Percentiles rank a stretch among this genome's conserved stretches.
phyloP scores from a whole-genome alignment of 2,113 vertebrate species.

The Aix galericulata region DNA sequence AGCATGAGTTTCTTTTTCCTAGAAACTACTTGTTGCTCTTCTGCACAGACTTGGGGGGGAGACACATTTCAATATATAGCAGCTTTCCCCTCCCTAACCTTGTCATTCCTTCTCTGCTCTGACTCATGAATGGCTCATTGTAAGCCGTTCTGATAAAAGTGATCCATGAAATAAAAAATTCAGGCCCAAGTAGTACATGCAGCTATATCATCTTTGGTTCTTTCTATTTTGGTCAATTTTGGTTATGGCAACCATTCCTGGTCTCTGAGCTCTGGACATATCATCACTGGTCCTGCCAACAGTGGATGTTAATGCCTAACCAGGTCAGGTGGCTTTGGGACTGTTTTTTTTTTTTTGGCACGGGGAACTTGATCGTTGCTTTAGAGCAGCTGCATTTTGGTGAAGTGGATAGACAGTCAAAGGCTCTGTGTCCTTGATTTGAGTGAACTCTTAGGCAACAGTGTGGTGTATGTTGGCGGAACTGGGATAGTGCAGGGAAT shows the following conservation, averaged over 20 bases:
- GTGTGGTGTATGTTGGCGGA: not conserved
- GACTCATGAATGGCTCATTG: not conserved
- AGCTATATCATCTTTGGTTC: not conserved
- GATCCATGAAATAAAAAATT: not conserved
- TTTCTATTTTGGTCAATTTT: not conserved
- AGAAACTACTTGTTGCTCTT: not conserved
- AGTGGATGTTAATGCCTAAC: not conserved
- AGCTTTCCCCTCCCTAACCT: not conserved
- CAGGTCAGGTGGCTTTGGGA: not conserved
- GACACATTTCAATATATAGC: not conserved
- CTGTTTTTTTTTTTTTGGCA: not conserved
- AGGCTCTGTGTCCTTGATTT: not conserved
- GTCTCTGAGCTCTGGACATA: not conserved
- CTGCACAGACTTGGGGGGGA: not conserved
- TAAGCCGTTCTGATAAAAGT: not conserved
- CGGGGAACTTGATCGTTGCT: not conserved
- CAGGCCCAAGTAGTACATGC: not conserved
- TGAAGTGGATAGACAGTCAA: not conserved
- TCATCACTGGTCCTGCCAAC: not conserved
- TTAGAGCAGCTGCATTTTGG: not conserved
- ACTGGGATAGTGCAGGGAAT: not conserved
- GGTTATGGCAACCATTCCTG: not conserved
- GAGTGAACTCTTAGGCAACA: fast-evolving
- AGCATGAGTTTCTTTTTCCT: not conserved
- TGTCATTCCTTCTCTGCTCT: not conserved